Evolutionary conservation across 2,888 invertebrate genomes (phyloP).

Genomic region (Drosophila robusta): DNA sequence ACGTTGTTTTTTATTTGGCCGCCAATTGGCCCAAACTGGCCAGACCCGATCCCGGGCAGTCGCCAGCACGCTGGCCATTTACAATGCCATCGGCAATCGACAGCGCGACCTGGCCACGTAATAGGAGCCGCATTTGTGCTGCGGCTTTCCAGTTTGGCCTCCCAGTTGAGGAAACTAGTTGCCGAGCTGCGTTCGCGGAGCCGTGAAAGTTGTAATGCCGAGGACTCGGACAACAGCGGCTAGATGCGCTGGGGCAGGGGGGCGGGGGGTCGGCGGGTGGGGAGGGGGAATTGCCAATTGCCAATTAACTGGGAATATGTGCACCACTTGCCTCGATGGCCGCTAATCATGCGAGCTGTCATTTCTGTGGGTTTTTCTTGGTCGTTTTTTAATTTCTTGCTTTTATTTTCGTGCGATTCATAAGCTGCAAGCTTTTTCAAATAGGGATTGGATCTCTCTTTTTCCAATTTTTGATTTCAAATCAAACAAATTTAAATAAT

Average conservation of each 20-base stretch:
- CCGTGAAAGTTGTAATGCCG: slow-evolving; percentile 49
- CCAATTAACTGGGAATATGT: slow-evolving; percentile 36
- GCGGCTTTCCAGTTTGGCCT: slow-evolving; percentile 35
- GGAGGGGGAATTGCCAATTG: not conserved
- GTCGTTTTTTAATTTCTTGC: not conserved
- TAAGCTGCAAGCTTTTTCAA: not conserved
- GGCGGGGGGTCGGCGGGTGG: too few relatives aligned
- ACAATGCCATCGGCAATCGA: slow-evolving; percentile 18
- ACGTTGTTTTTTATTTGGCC: slow-evolving; percentile 16
- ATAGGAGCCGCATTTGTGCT: slow-evolving; percentile 20
- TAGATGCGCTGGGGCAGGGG: not conserved
- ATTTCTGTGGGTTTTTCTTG: slow-evolving; percentile 8
- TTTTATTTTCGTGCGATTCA: not conserved
- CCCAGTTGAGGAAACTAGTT: slow-evolving; percentile 38
- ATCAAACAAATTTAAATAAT: too few relatives aligned
- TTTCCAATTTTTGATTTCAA: too few relatives aligned
- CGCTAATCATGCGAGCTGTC: slow-evolving; percentile 22
- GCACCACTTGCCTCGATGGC: slow-evolving; percentile 20
- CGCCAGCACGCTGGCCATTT: slow-evolving; percentile 46
- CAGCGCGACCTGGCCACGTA: slow-evolving; percentile 31
- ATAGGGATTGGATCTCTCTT: too few relatives aligned
- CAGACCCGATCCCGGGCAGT: slow-evolving; percentile 54
- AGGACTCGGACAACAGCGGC: slow-evolving; percentile 10
- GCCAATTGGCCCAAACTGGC: slow-evolving; percentile 56
- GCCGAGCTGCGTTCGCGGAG: slow-evolving; percentile 21